These are phyloP conservation scores for Pentamera pediparva DNA, from an alignment of 53 echinoderm and acorn worm species.

Conservation along the genomic window DNA sequence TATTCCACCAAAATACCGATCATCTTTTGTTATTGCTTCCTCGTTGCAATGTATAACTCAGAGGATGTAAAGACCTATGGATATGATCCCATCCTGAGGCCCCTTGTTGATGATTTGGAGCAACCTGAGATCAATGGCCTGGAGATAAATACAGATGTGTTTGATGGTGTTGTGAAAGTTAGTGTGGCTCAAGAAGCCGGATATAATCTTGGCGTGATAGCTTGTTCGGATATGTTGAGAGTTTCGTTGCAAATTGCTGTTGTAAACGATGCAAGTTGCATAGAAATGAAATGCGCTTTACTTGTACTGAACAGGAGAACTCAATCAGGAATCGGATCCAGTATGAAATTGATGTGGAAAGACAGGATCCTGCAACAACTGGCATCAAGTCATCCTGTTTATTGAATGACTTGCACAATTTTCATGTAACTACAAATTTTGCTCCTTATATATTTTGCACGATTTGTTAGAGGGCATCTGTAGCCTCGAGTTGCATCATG, in stretches of 20 bases:
- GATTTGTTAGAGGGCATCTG: conserved; percentile 52
- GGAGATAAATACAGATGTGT: conserved; percentile 18
- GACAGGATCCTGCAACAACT: conserved; percentile 17
- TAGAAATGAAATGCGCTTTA: conserved; percentile 16
- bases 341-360: conserved; percentile 21
- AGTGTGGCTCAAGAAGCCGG: conserved; percentile 30
- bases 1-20: background rate
- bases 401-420: conserved; percentile 27
- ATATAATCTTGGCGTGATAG: conserved; percentile 38
- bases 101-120: conserved; percentile 44
- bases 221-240: conserved; percentile 30
- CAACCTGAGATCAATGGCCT: conserved; percentile 29
- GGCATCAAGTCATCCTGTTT: conserved; percentile 30
- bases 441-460: conserved; percentile 60
- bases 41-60: conserved; percentile 23
- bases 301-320: background rate
- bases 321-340: background rate
- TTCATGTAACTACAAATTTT: conserved; percentile 37
- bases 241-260: conserved; percentile 40
- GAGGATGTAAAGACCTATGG: conserved; percentile 25
- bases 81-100: conserved; percentile 25
- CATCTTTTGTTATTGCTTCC: conserved; percentile 20
- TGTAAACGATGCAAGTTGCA: conserved; percentile 49
- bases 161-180: conserved; percentile 23
- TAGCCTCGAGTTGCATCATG: conserved; percentile 40